Conservation (phyloP, 1,140 invertebrate genomes). For the Probaryconus sp. region DNA sequence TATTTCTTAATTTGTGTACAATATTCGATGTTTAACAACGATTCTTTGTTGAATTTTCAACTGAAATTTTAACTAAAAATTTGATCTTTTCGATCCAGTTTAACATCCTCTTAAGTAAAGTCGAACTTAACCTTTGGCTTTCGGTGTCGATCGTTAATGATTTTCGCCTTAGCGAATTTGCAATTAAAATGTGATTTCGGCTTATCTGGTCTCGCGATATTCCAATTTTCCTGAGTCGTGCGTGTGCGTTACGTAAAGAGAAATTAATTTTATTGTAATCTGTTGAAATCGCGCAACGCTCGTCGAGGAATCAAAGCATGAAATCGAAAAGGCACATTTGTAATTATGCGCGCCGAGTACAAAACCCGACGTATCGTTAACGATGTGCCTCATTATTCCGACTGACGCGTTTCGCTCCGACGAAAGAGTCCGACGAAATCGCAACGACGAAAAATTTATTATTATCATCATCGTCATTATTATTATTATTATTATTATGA, state of each 20-base stretch:
- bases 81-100: no score
- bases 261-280: conserved; percentile 2
- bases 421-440: neutral
- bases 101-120: no score
- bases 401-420: neutral
- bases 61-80: no score
- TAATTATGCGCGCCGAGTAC: conserved; percentile 21
- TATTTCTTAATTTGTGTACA: no score
- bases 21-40: no score
- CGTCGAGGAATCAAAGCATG: conserved; percentile 15
- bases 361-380: conserved; percentile 32
- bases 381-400: conserved; percentile 30
- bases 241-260: neutral
- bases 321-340: conserved; percentile 23
- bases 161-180: no score
- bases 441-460: conserved; percentile 14
- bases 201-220: neutral
- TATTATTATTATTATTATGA: no score
- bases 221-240: neutral
- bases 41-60: no score
- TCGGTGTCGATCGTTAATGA: no score
- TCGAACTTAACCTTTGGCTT: no score
- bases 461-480: conserved; percentile 17
- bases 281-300: neutral
- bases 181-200: no score